phyloP scores from a whole-genome alignment of 2,113 vertebrate species.

The Gallinago paraguaiae region DNA sequence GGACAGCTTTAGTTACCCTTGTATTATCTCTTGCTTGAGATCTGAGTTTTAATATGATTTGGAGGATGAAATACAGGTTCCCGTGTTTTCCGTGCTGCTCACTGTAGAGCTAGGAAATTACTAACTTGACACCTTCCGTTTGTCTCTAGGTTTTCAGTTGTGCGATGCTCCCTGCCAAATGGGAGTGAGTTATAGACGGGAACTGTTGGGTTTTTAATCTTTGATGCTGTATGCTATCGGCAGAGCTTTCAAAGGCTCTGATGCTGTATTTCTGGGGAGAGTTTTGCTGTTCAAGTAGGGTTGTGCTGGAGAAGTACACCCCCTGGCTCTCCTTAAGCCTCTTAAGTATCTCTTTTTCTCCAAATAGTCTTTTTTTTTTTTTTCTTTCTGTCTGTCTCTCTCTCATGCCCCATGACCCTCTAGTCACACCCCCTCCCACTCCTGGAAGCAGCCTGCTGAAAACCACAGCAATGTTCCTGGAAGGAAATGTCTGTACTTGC shows the following conservation, averaged over 20 bases:
- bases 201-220: constrained; percentile 42
- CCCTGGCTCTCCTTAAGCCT: not conserved
- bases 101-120: constrained; percentile 36
- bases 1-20: not conserved
- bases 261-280: not conserved
- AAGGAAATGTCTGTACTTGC: not conserved
- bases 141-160: not conserved
- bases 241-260: not conserved
- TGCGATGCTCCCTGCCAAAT: constrained; percentile 23
- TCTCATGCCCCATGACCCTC: not conserved
- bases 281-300: not conserved
- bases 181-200: constrained; percentile 14
- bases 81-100: constrained; percentile 27
- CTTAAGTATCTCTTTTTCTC: not conserved
- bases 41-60: not conserved
- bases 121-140: constrained; percentile 59
- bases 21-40: not conserved
- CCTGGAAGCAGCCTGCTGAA: not conserved
- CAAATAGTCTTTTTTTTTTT: not conserved
- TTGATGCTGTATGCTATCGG: not conserved
- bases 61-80: constrained; percentile 33
- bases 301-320: not conserved
- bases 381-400: not conserved
- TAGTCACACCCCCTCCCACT: no score
- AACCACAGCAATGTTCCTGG: not conserved